Evolutionary conservation across 92 coral and sea anemone genomes (phyloP), one percentile per base, ranked within the genome.

Genomic region (Anthopleura xanthogrammica): DNA sequence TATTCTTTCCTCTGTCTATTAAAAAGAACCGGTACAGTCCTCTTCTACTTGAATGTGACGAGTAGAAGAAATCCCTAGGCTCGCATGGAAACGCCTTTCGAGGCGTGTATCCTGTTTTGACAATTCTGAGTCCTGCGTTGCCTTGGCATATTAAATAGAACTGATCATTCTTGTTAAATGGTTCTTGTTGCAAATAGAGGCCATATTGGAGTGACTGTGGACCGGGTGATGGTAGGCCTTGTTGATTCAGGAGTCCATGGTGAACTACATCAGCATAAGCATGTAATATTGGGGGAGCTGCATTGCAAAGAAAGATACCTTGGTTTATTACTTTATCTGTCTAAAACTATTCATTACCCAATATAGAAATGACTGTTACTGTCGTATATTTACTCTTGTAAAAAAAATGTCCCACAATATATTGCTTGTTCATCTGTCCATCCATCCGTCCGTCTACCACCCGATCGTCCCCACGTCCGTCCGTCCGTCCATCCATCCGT

Each of bases 1-100:
- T 6, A 12, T 9, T 8, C 16, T 36, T 29, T 29, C 74, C 74
- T 68, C 74, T 68, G 74, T 68, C 42, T 23, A 68, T 29, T 10
- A 68, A 42, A 36, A 68, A 68, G 43, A 68, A 68, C 74, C 43
- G 29, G 74, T 5, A 13, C 41, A 24, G 16, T 24, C 74, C 43
- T 10, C 11, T 22, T 68, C 74, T 23, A 42, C 42, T 68, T 14
- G 43, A 8, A 68, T 24, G 6, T 14, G 74, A 11, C 16, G 74
- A 68, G 74, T n/a, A 68, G 42, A 68, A 68, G 29, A 68, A 68
- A 68, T 68, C 74, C 42, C 74, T 68, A 4, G 74, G 74, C 29
- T 68, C 74, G 43, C 74, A 68, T 68, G 74, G 74, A 68, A 68
- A 68, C 16, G 74, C 4, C 17, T 68, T 7, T 68, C 74, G 41